Evolutionary conservation across 23 tunicate species (phyloP).

Genomic region (Styela clava): DNA sequence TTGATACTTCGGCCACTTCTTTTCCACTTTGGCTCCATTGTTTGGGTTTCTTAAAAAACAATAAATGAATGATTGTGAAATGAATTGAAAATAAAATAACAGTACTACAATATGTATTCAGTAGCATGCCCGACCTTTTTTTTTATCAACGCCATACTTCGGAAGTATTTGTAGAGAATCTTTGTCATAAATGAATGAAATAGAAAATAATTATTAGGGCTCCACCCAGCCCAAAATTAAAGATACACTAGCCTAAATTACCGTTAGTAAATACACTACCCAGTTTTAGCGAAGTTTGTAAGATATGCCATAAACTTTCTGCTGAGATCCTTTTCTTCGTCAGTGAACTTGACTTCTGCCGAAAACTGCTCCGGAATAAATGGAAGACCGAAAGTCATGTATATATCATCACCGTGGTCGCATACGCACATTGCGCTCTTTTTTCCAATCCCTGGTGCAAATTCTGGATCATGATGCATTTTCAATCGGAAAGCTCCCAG

Average conservation of each 20-base stretch:
- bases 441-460: slow-evolving; percentile 4
- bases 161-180: no score
- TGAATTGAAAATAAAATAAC: no score
- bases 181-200: not conserved
- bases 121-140: no score
- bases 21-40: not conserved
- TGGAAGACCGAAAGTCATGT: slow-evolving; percentile 3
- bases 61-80: not conserved
- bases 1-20: slow-evolving; percentile 19
- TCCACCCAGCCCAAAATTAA: not conserved
- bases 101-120: no score
- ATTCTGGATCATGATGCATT: slow-evolving; percentile 21
- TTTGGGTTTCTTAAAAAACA: slow-evolving; percentile 2
- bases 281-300: slow-evolving; percentile 26
- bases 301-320: slow-evolving; percentile 18
- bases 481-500: slow-evolving; percentile 15
- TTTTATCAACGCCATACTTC: no score
- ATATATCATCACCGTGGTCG: slow-evolving; percentile 19
- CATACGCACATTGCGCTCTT: not conserved
- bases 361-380: slow-evolving; percentile 5
- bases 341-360: not conserved
- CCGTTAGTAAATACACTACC: no score
- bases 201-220: not conserved
- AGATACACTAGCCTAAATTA: no score
- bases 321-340: slow-evolving; percentile 21